A percentile compares a stretch with the other conserved stretches of the same genome.
Evolutionary conservation across 2,888 invertebrate species (phyloP).

Genomic region (Aphodius sticticus): DNA sequence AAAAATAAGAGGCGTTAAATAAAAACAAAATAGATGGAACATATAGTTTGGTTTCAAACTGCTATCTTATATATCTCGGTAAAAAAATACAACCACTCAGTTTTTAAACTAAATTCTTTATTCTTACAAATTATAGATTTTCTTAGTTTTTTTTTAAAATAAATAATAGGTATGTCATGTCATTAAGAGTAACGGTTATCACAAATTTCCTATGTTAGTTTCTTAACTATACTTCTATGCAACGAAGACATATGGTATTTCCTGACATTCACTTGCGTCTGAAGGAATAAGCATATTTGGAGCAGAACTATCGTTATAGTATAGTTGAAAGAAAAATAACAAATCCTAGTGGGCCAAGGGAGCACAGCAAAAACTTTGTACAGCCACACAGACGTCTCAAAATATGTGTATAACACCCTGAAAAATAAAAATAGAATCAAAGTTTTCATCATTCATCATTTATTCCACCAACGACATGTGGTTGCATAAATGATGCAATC

Average conservation of each 20-base stretch:
- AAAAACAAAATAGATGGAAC: no score
- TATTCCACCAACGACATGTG: no score
- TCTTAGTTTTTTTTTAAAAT: background rate
- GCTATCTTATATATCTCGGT: no score
- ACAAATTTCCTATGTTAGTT: constrained; percentile 8
- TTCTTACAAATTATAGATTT: background rate
- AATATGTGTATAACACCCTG: constrained; percentile 49
- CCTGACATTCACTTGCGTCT: constrained; percentile 14
- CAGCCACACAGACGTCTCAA: constrained; percentile 48
- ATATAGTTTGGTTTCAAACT: no score
- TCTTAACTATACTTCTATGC: constrained; percentile 12
- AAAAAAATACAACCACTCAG: background rate
- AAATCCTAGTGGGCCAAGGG: constrained; percentile 42
- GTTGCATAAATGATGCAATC: no score
- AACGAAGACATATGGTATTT: constrained; percentile 6
- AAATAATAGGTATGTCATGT: no score
- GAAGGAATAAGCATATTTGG: constrained; percentile 14
- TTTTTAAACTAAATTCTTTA: background rate
- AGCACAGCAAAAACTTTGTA: constrained; percentile 49
- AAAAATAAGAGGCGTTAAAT: no score
- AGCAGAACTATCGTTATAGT: constrained; percentile 16
- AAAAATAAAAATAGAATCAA: constrained; percentile 29
- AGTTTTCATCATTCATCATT: no score
- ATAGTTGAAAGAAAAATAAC: constrained; percentile 34
- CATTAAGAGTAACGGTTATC: background rate